These are phyloP conservation scores for Noctua janthe DNA, from an alignment of 2,888 invertebrate species.

Conservation along the genomic window DNA sequence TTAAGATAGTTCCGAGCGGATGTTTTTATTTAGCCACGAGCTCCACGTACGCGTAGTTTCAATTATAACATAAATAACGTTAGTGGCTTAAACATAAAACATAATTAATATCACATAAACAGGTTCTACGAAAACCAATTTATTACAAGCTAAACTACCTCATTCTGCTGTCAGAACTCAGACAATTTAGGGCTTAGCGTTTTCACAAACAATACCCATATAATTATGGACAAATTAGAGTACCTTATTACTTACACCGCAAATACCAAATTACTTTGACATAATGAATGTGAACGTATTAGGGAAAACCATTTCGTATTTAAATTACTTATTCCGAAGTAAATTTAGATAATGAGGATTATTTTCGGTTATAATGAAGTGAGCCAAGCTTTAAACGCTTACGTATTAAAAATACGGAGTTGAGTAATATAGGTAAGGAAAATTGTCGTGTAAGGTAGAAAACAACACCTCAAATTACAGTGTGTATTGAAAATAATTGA, in stretches of 20 bases:
- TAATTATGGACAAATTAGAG: slow-evolving; percentile 41
- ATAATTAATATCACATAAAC: background rate
- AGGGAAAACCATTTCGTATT: slow-evolving; percentile 33
- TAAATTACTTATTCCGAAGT: slow-evolving; percentile 52
- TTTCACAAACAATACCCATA: slow-evolving; percentile 32
- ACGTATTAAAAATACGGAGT: slow-evolving; percentile 20
- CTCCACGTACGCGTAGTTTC: background rate
- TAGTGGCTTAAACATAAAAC: background rate
- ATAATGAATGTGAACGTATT: slow-evolving; percentile 36
- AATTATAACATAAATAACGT: background rate
- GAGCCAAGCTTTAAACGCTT: slow-evolving; percentile 5
- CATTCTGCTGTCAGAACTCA: slow-evolving; percentile 31
- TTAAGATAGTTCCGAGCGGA: no score
- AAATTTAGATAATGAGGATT: slow-evolving; percentile 58
- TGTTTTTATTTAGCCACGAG: no score
- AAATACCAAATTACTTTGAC: slow-evolving; percentile 42
- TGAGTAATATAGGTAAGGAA: background rate
- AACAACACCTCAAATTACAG: background rate
- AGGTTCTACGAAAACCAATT: slow-evolving; percentile 38
- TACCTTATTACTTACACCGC: slow-evolving; percentile 8
- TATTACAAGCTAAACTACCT: slow-evolving; percentile 27
- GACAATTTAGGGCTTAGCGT: slow-evolving; percentile 26
- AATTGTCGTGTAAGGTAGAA: background rate
- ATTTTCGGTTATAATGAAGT: slow-evolving; percentile 35
- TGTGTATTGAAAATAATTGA: background rate